These are phyloP conservation scores for Clarias pachynema DNA, from an alignment of 2,797 vertebrate genomes.

Conservation along the genomic window DNA sequence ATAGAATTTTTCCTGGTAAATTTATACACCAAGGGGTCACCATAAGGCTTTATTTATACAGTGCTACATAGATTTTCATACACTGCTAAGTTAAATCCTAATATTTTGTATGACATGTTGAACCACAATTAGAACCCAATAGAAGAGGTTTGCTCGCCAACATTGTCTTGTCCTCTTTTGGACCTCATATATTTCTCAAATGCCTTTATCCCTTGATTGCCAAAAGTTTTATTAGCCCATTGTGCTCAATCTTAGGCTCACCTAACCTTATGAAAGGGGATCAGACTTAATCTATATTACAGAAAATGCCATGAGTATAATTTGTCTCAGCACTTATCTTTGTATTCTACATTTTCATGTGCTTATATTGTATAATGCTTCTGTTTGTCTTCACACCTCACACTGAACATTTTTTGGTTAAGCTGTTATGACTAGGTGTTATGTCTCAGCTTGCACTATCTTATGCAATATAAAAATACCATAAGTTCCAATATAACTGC, in stretches of 20 bases:
- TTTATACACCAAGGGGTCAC: conserved; percentile 58
- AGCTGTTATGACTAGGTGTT: neutral
- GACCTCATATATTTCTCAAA: conserved; percentile 50
- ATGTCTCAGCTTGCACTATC: neutral
- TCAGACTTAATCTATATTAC: neutral
- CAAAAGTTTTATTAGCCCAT: conserved; percentile 6
- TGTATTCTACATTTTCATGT: neutral
- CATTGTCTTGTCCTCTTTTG: conserved; percentile 46
- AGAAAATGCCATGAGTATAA: neutral
- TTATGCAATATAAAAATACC: neutral
- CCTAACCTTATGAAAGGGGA: neutral
- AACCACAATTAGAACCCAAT: neutral
- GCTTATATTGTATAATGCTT: neutral
- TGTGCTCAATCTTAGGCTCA: neutral
- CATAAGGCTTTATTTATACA: conserved; percentile 39
- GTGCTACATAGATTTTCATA: too few relatives aligned
- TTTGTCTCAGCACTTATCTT: neutral
- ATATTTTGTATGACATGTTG: neutral
- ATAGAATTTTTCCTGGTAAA: conserved; percentile 35
- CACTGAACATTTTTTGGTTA: neutral
- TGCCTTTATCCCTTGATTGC: conserved; percentile 44
- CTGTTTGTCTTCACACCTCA: neutral
- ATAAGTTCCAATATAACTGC: neutral
- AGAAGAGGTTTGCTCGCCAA: conserved; percentile 38
- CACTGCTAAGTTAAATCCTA: neutral